Evolutionary conservation across 2,113 vertebrate species (phyloP), one percentile per base, ranked within the genome.

Genomic region (Pionites leucogaster): DNA sequence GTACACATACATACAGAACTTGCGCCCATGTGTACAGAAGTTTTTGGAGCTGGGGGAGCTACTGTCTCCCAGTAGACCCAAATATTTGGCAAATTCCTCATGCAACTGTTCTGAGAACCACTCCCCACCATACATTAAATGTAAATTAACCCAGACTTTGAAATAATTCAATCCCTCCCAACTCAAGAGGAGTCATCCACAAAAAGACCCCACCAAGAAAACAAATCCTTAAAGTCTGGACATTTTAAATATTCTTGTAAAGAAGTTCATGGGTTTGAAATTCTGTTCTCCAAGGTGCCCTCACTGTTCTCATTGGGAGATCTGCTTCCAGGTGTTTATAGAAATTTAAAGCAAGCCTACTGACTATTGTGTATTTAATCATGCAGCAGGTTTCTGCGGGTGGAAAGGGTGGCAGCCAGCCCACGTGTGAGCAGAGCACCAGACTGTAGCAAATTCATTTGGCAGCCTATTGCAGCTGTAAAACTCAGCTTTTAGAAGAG

Each of bases 401-500:
- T 52, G 69, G 68, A 63, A 62, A 42, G 67, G 60, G 76, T 4
- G 0, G 86, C 82, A 82, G 60, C 12, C 75, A 85, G 87, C n/a
- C 64, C 5, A 5, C 10, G 3, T 42, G 50, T 4, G 44, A 69
- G 80, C 81, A 52, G 81, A 60, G 83, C 86, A 93, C 62, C 37
- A 76, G 83, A 88, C 82, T 86, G 95, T 91, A 84, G 64, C 88
- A 86, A 95, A 88, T 94, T 91, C 85, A 92, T 91, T 63, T 88
- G 77, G 74, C 69, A 95, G 81, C 72, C 68, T 84, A 86, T 22
- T 79, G 70, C 82, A 94, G 63, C 57, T 1, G 0, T 90, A 91
- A 92, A 96, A 79, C 81, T 75, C 88, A 71, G 65, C 60, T 94
- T 93, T 85, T 35, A 86, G 79, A 71, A 22, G 25, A 49, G 23